Conservation (phyloP, 2,888 invertebrate genomes). For the Neoitamus cyanurus region DNA sequence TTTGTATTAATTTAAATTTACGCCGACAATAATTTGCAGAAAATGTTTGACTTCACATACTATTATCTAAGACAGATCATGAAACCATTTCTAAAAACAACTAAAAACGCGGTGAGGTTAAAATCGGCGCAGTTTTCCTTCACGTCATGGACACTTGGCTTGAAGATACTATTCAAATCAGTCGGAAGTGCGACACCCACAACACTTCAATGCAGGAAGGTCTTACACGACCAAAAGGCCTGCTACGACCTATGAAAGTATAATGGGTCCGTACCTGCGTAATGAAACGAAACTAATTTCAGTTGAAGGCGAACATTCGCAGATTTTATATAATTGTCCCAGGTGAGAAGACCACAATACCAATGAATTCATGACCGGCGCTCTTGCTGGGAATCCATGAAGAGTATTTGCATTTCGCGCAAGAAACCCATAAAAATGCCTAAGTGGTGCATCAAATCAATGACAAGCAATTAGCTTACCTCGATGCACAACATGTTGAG, state of each 20-base stretch:
- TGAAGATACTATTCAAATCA: background rate
- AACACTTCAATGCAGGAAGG: background rate
- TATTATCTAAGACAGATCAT: background rate
- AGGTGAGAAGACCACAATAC: background rate
- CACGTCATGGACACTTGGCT: background rate
- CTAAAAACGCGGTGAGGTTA: background rate
- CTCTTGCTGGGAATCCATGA: background rate
- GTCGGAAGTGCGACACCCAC: slow-evolving; percentile 4
- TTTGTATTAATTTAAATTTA: background rate
- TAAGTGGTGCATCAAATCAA: background rate
- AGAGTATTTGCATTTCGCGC: background rate
- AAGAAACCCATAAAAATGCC: background rate
- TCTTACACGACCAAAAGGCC: background rate
- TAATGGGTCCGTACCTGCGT: background rate
- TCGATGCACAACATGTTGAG: background rate
- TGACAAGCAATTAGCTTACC: background rate
- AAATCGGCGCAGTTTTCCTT: background rate
- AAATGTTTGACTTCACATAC: background rate
- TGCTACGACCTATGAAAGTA: background rate
- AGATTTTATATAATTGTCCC: background rate
- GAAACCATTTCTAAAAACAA: background rate
- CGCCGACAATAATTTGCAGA: background rate
- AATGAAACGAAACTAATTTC: slow-evolving; percentile 13
- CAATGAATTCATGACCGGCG: background rate
- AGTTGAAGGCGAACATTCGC: background rate